These are phyloP conservation scores for Rosalia funebris DNA, from an alignment of 2,888 invertebrate genomes.

Conservation along the genomic window DNA sequence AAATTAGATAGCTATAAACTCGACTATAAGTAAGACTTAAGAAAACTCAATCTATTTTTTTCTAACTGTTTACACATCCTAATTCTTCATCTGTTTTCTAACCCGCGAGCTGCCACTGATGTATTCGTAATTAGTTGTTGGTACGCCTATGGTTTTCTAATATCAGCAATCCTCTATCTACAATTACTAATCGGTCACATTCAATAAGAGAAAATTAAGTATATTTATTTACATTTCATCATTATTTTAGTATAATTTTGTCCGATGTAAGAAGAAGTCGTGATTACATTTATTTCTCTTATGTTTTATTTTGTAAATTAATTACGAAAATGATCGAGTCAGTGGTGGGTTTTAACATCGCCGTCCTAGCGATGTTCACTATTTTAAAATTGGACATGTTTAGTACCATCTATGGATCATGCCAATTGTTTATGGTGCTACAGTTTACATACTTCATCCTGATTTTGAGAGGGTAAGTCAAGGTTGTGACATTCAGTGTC, in stretches of 20 bases:
- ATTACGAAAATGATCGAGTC: conserved; percentile 28
- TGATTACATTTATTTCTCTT: neutral
- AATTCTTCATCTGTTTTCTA: no score
- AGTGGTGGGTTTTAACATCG: conserved; percentile 24
- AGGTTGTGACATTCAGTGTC: neutral
- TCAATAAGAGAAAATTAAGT: conserved; percentile 3
- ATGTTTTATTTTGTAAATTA: neutral
- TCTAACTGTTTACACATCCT: no score
- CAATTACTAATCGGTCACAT: conserved; percentile 13
- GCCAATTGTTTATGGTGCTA: conserved; percentile 54
- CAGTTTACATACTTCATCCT: conserved; percentile 56
- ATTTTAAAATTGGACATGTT: conserved; percentile 30
- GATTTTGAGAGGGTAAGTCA: conserved; percentile 54
- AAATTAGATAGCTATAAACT: no score
- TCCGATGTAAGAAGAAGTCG: neutral
- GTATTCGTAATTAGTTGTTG: no score
- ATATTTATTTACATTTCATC: conserved; percentile 20
- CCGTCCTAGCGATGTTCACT: conserved; percentile 6
- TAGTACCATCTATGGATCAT: conserved; percentile 53
- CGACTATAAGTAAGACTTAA: no score
- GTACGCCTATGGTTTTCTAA: conserved; percentile 15
- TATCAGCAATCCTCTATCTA: conserved; percentile 15
- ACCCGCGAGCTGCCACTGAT: no score
- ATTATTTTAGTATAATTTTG: conserved; percentile 4
- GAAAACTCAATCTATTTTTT: no score